Conservation (phyloP, 1,140 invertebrate species). For the Platyscapa corneri region DNA sequence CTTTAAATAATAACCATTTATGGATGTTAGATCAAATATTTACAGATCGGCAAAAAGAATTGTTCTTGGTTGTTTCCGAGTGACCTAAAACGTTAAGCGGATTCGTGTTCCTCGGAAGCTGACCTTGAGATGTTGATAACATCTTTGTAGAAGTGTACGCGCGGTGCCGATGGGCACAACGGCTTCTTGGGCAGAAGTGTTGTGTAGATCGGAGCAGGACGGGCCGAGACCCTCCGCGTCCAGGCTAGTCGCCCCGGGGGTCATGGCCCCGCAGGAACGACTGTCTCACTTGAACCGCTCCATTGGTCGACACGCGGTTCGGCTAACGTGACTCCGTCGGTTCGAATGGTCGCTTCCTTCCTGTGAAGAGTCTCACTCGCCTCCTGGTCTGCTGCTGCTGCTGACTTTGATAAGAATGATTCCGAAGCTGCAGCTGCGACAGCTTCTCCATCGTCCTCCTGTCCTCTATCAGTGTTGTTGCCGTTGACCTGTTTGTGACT, state of each 20-base stretch:
- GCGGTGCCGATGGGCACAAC: constrained; percentile 35
- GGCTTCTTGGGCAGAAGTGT: constrained; percentile 63
- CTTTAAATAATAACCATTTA: no score
- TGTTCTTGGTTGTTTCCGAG: no score
- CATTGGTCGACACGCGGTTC: not conserved
- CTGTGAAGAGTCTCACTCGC: not conserved
- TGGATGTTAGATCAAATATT: no score
- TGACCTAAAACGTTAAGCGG: not conserved
- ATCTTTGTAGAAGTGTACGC: constrained; percentile 69
- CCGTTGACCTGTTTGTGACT: not conserved
- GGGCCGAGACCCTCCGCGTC: constrained; percentile 70
- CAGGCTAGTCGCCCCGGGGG: constrained; percentile 66
- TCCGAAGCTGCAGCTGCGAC: not conserved
- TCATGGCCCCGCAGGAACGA: constrained; percentile 67
- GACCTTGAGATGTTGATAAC: constrained; percentile 73
- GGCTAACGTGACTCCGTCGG: not conserved
- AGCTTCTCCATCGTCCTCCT: constrained; percentile 29
- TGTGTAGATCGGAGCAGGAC: constrained; percentile 69
- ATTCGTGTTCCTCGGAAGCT: constrained; percentile 49
- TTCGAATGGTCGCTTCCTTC: not conserved
- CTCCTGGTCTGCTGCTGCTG: not conserved
- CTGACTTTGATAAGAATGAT: not conserved
- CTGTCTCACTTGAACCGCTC: constrained; percentile 37
- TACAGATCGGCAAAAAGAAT: no score
- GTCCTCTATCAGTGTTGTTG: no score